Evolutionary conservation across 37 sponge, comb jelly and placozoan species (phyloP), one percentile per base, ranked within the genome.

Genomic region (Bolinopsis microptera): DNA sequence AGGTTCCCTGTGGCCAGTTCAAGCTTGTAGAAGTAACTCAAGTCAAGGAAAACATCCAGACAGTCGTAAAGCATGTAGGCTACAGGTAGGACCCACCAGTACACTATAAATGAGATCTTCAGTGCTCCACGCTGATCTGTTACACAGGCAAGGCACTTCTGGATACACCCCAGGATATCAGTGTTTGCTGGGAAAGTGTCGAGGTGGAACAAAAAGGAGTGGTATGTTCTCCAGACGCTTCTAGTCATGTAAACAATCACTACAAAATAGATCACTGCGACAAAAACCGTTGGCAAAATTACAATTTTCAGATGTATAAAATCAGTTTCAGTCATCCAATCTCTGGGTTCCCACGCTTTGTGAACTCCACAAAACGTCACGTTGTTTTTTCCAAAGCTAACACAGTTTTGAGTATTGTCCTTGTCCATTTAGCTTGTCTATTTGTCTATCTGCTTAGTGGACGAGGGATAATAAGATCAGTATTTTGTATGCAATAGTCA

Each of bases 11-110:
- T 77, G 8, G 27, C 21, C 32, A 16, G 34, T 33, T 77, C 80
- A 0, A 77, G 36, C 37, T 77, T 77, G 80, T 35, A 36, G 80
- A 77, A 77, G 80, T 77, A 77, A 2, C 13, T 2, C 35, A 27
- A 33, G 18, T 77, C 80, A 16, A 77, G 18, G 18, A 32, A 27
- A 34, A 77, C 80, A 18, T 77, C 80, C 0, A 77, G 21, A 27
- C 33, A 32, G 32, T 77, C 80, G 80, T 77, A 77, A 1, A 32
- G 21, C 80, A 77, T 77, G 37, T 77, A 77, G 21, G 33, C 80
- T 32, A 77, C 80, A 1, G 80, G 80, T 1, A 35, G 0, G 5
- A 35, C 37, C 36, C 28, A 32, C 80, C 80, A 77, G 80, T 16
- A 35, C 35, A 35, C 8, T 1, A 34, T 34, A 18, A 77, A 77